Percentiles rank a stretch among this genome's conserved stretches.
These are phyloP conservation scores for Albula goreensis DNA, from an alignment of 2,113 vertebrate genomes.

Conservation along the genomic window DNA sequence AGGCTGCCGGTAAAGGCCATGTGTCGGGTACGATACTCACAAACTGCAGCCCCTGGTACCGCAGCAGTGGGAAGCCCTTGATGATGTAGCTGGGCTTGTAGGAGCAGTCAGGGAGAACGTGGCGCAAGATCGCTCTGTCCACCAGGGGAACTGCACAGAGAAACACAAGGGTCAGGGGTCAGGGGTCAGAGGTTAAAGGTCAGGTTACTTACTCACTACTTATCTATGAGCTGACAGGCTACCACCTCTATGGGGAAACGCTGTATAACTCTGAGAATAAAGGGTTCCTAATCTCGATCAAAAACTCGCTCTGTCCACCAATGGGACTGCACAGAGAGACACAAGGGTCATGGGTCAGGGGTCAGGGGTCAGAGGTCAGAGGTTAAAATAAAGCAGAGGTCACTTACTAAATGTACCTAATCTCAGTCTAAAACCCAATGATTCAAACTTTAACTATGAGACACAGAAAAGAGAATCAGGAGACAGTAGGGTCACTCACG, in stretches of 20 bases:
- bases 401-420: too few species aligned
- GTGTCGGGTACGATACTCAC: slow-evolving; percentile 69
- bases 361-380: not conserved
- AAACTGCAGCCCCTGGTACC: slow-evolving; percentile 91
- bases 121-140: slow-evolving; percentile 65
- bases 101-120: slow-evolving; percentile 77
- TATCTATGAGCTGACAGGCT: too few species aligned
- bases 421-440: slow-evolving; percentile 16
- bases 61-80: slow-evolving; percentile 74
- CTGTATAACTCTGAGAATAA: too few species aligned
- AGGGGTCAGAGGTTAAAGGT: not conserved
- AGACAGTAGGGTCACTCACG: slow-evolving; percentile 57
- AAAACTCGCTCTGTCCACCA: slow-evolving; percentile 68
- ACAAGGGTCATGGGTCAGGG: slow-evolving; percentile 2
- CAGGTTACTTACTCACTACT: not conserved
- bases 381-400: not conserved
- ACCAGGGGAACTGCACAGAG: slow-evolving; percentile 78
- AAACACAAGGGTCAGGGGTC: slow-evolving; percentile 26
- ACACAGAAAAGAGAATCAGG: too few species aligned
- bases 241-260: too few species aligned
- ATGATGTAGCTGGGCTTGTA: slow-evolving; percentile 90
- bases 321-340: slow-evolving; percentile 71
- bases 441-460: too few species aligned
- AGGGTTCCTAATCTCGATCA: too few species aligned
- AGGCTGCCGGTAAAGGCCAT: too few species aligned